phyloP scores from a whole-genome alignment of 2,888 invertebrate genomes.

The Ormyrus nitidulus region DNA sequence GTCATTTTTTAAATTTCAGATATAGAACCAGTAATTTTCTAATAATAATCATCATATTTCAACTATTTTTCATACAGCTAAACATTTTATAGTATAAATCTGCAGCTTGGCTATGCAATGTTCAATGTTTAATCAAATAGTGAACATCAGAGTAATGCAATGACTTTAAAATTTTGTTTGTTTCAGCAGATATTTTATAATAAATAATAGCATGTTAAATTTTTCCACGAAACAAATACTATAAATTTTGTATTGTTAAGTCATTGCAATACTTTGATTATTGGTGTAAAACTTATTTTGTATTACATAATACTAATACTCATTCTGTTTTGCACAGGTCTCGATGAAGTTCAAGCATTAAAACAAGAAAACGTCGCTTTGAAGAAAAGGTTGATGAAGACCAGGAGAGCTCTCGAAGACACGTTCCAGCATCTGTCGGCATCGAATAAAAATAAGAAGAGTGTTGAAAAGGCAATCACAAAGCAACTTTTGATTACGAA shows the following conservation, averaged over 20 bases:
- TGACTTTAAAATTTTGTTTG: background rate
- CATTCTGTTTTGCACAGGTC: slow-evolving; percentile 62
- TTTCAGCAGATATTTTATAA: too few relatives aligned
- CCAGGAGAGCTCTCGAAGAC: slow-evolving; percentile 85
- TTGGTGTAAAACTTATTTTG: background rate
- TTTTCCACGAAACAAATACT: background rate
- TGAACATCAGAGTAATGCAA: slow-evolving; percentile 3
- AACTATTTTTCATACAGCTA: slow-evolving; percentile 13
- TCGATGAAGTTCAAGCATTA: slow-evolving; percentile 76
- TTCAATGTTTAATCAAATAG: slow-evolving; percentile 28
- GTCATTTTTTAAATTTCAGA: background rate
- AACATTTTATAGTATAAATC: slow-evolving; percentile 21
- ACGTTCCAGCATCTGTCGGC: slow-evolving; percentile 85
- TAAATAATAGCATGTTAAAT: background rate
- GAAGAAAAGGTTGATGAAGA: slow-evolving; percentile 83
- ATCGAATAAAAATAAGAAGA: slow-evolving; percentile 87
- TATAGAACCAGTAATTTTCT: background rate
- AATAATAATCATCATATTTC: slow-evolving; percentile 9
- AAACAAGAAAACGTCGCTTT: slow-evolving; percentile 84
- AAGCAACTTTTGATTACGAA: slow-evolving; percentile 72
- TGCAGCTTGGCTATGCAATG: slow-evolving; percentile 46
- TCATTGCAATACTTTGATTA: background rate
- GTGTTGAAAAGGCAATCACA: slow-evolving; percentile 87
- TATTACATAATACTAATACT: background rate
- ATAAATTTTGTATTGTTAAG: background rate